These are phyloP conservation scores for Eutrigla gurnardus DNA, from an alignment of 2,797 vertebrate genomes.

Conservation along the genomic window DNA sequence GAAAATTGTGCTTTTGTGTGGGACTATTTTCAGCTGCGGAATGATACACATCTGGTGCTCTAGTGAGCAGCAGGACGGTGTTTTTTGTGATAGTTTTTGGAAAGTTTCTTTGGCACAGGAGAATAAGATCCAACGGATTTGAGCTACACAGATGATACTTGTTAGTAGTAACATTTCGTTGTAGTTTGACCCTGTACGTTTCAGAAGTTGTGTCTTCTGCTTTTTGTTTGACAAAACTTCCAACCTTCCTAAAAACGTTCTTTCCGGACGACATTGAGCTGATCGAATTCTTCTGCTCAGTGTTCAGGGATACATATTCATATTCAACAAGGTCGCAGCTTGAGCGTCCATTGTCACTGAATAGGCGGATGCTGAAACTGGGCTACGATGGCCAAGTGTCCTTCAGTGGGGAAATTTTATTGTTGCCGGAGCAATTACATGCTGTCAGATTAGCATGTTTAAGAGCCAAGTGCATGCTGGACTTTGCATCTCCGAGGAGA, in stretches of 20 bases:
- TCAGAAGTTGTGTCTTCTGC: neutral
- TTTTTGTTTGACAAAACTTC: constrained; percentile 8
- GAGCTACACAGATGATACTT: neutral
- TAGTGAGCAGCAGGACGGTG: neutral
- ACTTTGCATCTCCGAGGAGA: constrained; percentile 46
- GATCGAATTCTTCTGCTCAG: neutral
- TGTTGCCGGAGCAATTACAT: constrained; percentile 62
- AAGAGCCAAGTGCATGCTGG: constrained; percentile 47
- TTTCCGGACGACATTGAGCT: neutral
- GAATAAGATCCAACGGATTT: neutral
- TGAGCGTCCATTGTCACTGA: constrained; percentile 40
- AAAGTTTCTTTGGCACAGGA: too few relatives aligned
- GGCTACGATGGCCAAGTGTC: constrained; percentile 38
- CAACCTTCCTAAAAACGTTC: neutral
- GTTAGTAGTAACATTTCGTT: neutral
- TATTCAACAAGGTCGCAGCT: neutral
- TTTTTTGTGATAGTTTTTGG: too few relatives aligned
- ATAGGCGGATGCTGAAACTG: constrained; percentile 46
- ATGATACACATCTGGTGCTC: neutral
- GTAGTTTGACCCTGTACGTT: neutral
- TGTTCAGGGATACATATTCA: constrained; percentile 6
- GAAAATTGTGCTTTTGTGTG: neutral
- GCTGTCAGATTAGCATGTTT: constrained; percentile 72
- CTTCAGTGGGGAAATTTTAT: constrained; percentile 50
- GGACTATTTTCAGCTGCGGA: neutral